These are phyloP conservation scores for Butorides virescens DNA, from an alignment of 2,113 vertebrate species.

Conservation along the genomic window DNA sequence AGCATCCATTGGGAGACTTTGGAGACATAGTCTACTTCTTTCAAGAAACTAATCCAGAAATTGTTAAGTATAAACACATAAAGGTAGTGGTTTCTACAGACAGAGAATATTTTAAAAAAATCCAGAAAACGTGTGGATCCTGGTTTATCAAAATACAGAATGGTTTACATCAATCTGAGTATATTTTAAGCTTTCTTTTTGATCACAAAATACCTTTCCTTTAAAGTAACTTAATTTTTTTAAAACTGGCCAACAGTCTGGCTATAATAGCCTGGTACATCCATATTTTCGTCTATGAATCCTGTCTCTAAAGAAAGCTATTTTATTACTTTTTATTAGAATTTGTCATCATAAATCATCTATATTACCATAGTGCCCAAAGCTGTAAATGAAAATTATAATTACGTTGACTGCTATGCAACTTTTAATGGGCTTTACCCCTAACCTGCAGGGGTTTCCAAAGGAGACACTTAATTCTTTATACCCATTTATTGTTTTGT, in stretches of 20 bases:
- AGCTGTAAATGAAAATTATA: not conserved
- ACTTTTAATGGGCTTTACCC: not conserved
- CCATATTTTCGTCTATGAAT: not conserved
- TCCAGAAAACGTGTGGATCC: not conserved
- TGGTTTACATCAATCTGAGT: not conserved
- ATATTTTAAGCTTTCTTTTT: not conserved
- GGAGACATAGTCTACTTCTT: not conserved
- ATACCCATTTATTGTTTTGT: not conserved
- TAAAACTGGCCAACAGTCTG: not conserved
- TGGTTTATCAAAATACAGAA: not conserved
- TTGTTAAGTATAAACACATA: not conserved
- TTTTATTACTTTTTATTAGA: conserved; percentile 17
- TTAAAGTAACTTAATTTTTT: not conserved
- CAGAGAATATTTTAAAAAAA: not conserved
- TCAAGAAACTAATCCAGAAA: not conserved
- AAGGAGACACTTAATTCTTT: not conserved
- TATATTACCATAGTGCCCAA: not conserved
- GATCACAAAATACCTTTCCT: not conserved
- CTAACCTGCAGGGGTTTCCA: not conserved
- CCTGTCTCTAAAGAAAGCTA: not conserved
- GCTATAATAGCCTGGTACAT: not conserved
- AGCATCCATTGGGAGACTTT: not conserved
- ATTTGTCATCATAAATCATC: conserved; percentile 16
- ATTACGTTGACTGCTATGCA: not conserved
- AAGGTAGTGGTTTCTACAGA: not conserved